Conservation (phyloP, 2,888 invertebrate species). For the Tuberolachnus salignus region DNA sequence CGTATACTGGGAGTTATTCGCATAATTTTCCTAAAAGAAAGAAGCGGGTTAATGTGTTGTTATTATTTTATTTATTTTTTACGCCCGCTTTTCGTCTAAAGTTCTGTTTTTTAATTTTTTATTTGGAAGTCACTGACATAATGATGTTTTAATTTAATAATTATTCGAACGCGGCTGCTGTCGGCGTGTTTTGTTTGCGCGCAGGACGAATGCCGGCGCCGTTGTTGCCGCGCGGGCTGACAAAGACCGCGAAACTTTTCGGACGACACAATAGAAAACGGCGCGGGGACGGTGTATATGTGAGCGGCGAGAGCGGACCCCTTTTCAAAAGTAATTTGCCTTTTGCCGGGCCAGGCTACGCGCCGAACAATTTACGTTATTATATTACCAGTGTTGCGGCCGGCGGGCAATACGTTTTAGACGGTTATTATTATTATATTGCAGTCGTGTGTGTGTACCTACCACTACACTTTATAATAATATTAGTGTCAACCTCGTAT, state of each 20-base stretch:
- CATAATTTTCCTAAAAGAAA: not conserved
- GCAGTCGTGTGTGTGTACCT: not conserved
- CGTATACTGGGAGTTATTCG: too few relatives aligned
- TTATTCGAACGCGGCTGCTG: not conserved
- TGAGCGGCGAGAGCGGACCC: not conserved
- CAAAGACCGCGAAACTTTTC: too few relatives aligned
- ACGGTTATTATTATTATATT: constrained; percentile 3
- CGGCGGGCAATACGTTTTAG: not conserved
- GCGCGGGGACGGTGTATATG: not conserved
- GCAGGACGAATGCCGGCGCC: not conserved
- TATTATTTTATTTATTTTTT: not conserved
- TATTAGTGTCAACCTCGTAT: not conserved
- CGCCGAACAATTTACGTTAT: constrained; percentile 18
- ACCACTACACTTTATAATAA: too few relatives aligned
- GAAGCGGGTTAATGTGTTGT: not conserved
- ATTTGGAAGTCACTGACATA: constrained; percentile 1
- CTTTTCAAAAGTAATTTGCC: constrained; percentile 23
- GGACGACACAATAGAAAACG: not conserved
- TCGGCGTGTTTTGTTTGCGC: constrained; percentile 10
- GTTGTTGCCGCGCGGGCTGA: not conserved
- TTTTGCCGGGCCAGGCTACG: too few relatives aligned
- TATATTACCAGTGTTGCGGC: not conserved
- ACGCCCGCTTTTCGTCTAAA: too few relatives aligned
- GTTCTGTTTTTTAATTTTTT: not conserved
- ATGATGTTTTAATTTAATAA: constrained; percentile 47